Base-by-base conservation (phyloP, 2,888 invertebrate genomes). In the Eupsilia transversa region DNA sequence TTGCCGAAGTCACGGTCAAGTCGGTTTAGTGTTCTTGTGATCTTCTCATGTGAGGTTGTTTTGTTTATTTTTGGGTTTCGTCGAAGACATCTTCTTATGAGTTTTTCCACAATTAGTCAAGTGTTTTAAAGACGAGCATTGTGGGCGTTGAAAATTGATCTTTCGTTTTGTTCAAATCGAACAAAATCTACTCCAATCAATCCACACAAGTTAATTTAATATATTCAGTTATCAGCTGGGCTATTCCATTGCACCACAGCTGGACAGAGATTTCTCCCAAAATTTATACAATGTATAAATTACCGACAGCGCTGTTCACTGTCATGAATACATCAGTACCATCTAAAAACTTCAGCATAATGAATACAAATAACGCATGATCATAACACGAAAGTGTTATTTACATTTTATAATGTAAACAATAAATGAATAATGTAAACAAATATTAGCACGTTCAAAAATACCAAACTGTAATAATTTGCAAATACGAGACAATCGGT, bases 241-340 rank as follows among this genome's bases (percentile, higher is more conserved):
- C 35, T 52, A 54, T 79, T 64, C 14, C 49, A 67, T 66, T 41
- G n/a, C n/a, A n/a, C n/a, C 30, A 63, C 17, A 35, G 23, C 23
- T 38, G 20, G 41, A 43, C n/a, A 54, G 54, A 54, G 23, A n/a
- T 41, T n/a, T 54, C 41, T 41, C 27, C 14, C 52, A 59, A 79
- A 76, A 79, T 82, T 61, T 70, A 70, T 70, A 65, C 71, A 66
- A 77, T 77, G 77, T 77, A 66, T 77, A 77, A 77, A 82, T 79
- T 70, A 70, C 33, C 35, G 23, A n/a, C 5, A 38, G 17, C n/a
- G 12, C 49, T 76, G 43, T 56, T 67, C 69, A 46, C 54, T 30
- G 60, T 33, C 60, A 82, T 77, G 77, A 79, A 79, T 82, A 79
- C 43, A 82, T 79, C 65, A 54, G 33, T 38, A 43, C 52, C 38